Evolutionary conservation across 2,113 vertebrate species (phyloP).

Genomic region (Burhinus oedicnemus): DNA sequence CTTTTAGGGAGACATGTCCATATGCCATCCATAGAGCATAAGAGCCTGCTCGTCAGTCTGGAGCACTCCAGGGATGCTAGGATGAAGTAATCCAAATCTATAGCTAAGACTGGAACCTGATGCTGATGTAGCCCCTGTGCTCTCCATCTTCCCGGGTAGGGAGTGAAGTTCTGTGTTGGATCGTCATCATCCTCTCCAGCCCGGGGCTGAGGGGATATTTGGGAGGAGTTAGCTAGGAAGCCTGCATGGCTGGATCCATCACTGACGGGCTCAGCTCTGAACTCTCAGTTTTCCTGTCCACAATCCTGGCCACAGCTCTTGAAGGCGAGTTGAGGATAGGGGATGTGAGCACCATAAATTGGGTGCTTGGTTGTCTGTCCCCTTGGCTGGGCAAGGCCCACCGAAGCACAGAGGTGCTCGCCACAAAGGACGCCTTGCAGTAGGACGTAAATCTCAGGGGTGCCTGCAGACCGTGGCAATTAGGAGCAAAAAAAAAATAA

Average conservation of each 20-base stretch:
- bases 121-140: background rate
- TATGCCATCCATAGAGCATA: background rate
- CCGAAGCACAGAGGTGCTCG: background rate
- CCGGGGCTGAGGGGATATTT: too few species aligned
- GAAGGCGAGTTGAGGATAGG: fast-evolving
- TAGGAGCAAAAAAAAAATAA: background rate
- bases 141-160: background rate
- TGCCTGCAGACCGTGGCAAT: background rate
- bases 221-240: too few species aligned
- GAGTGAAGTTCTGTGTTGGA: too few species aligned
- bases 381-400: background rate
- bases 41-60: background rate
- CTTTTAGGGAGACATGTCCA: background rate
- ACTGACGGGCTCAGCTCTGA: background rate
- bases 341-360: background rate
- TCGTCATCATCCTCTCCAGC: too few species aligned
- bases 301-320: background rate
- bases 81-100: background rate
- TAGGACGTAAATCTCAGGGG: background rate
- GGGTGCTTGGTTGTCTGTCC: background rate
- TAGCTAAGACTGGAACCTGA: background rate
- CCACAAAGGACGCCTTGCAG: background rate
- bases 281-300: background rate
- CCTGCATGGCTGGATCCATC: too few species aligned
- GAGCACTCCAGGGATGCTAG: background rate